A percentile compares a stretch with the other conserved stretches of the same genome.
Evolutionary conservation across 2,888 invertebrate genomes (phyloP).

Genomic region (Ormyrus pomaceus): DNA sequence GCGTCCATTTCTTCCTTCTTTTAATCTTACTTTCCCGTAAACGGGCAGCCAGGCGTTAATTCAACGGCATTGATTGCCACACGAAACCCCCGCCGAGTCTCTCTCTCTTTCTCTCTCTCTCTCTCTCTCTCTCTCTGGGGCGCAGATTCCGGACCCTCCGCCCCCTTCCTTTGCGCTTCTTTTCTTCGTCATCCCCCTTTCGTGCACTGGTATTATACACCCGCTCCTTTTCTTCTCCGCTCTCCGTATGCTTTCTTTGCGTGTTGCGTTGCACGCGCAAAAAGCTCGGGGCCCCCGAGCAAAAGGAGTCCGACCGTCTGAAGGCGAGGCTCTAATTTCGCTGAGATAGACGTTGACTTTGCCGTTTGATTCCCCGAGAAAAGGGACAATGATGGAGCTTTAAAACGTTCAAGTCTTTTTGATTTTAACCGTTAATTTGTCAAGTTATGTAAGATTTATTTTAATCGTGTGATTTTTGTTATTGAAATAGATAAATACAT

Average conservation of each 20-base stretch:
- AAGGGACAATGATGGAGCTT: not conserved
- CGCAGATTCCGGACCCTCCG: slow-evolving; percentile 59
- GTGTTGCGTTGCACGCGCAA: slow-evolving; percentile 25
- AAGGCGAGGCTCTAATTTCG: slow-evolving; percentile 48
- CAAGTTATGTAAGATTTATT: too few relatives aligned
- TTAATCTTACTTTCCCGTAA: slow-evolving; percentile 75
- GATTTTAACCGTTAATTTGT: too few relatives aligned
- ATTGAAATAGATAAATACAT: too few relatives aligned
- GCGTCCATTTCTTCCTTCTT: slow-evolving; percentile 74
- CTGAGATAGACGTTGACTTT: slow-evolving; percentile 25
- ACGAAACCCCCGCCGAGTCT: slow-evolving; percentile 64
- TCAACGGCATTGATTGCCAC: slow-evolving; percentile 75
- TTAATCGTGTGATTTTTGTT: too few relatives aligned
- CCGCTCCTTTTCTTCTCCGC: slow-evolving; percentile 4
- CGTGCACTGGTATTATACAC: not conserved
- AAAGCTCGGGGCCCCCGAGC: too few relatives aligned
- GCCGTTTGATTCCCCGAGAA: not conserved
- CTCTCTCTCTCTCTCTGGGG: slow-evolving; percentile 13
- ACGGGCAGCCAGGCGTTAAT: slow-evolving; percentile 75
- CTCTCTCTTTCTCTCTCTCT: slow-evolving; percentile 34
- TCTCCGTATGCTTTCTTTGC: slow-evolving; percentile 24
- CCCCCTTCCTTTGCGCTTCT: slow-evolving; percentile 21
- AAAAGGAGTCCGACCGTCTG: slow-evolving; percentile 3
- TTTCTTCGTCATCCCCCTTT: not conserved
- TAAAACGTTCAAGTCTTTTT: not conserved